Percentiles rank a stretch among this genome's conserved stretches.
Conservation (phyloP, 2,797 vertebrate species). For the Anabas testudineus region DNA sequence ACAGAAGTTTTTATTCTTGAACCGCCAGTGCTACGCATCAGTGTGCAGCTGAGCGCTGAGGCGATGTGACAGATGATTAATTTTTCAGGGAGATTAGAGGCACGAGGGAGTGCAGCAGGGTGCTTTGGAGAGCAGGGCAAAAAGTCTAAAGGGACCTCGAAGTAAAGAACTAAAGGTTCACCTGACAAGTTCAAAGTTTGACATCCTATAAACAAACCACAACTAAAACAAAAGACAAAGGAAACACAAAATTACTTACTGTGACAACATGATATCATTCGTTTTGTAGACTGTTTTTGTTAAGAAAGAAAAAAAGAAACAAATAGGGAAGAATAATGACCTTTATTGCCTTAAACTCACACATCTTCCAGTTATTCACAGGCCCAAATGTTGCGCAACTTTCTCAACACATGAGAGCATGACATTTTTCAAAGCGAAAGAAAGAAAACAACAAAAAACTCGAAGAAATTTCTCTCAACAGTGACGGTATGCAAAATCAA, state of each 20-base stretch:
- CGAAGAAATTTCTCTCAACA: conserved; percentile 8
- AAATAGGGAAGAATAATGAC: conserved; percentile 5
- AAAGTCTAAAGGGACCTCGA: conserved; percentile 55
- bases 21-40: conserved; percentile 58
- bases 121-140: conserved; percentile 37
- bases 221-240: conserved; percentile 1
- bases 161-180: conserved; percentile 39
- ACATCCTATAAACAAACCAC: conserved; percentile 13
- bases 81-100: conserved; percentile 81
- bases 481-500: conserved; percentile 5
- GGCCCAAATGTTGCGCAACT: conserved; percentile 45
- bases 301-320: conserved; percentile 7
- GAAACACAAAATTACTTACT: background rate
- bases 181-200: conserved; percentile 26
- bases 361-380: conserved; percentile 29
- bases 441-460: conserved; percentile 1
- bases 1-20: conserved; percentile 41
- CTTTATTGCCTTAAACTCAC: conserved; percentile 21
- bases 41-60: conserved; percentile 71
- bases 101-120: conserved; percentile 34
- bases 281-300: background rate
- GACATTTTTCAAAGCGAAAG: conserved; percentile 23
- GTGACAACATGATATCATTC: background rate
- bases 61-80: conserved; percentile 82
- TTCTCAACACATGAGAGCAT: conserved; percentile 16